A percentile compares a stretch with the other conserved stretches of the same genome.
These are phyloP conservation scores for Patella pellucida DNA, from an alignment of 2,888 invertebrate species.

Conservation along the genomic window DNA sequence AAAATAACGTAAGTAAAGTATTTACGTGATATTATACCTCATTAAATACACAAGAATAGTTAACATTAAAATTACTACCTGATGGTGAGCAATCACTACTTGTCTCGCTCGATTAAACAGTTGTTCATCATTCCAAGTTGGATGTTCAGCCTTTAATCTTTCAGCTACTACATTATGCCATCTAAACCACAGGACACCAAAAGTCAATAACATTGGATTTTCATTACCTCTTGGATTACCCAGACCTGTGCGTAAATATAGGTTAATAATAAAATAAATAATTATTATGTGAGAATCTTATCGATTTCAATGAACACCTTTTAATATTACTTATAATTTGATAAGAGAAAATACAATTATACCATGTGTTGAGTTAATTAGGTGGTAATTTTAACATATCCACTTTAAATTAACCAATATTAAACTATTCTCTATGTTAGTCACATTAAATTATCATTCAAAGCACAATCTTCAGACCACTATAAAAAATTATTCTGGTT, in stretches of 20 bases:
- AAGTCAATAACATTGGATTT: constrained; percentile 93
- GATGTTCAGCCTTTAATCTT: constrained; percentile 76
- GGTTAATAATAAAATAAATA: background rate
- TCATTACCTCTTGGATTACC: constrained; percentile 98
- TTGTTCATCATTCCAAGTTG: constrained; percentile 93
- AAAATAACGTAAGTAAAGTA: too few relatives aligned
- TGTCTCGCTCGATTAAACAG: constrained; percentile 91
- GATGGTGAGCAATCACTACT: constrained; percentile 91
- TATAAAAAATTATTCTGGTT: too few relatives aligned
- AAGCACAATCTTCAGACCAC: too few relatives aligned
- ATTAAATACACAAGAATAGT: too few relatives aligned
- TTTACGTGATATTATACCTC: too few relatives aligned
- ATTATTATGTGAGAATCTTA: too few relatives aligned
- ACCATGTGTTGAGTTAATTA: too few relatives aligned
- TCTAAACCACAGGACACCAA: constrained; percentile 92
- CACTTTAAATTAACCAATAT: too few relatives aligned
- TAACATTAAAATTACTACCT: constrained; percentile 74
- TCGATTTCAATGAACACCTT: background rate
- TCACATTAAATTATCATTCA: too few relatives aligned
- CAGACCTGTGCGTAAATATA: constrained; percentile 78
- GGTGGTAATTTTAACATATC: too few relatives aligned
- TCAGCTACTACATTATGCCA: constrained; percentile 94
- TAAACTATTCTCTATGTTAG: too few relatives aligned
- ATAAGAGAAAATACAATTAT: too few relatives aligned
- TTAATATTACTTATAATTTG: background rate